Conservation (phyloP, 2,888 invertebrate species). For the Eristalis tenax region DNA sequence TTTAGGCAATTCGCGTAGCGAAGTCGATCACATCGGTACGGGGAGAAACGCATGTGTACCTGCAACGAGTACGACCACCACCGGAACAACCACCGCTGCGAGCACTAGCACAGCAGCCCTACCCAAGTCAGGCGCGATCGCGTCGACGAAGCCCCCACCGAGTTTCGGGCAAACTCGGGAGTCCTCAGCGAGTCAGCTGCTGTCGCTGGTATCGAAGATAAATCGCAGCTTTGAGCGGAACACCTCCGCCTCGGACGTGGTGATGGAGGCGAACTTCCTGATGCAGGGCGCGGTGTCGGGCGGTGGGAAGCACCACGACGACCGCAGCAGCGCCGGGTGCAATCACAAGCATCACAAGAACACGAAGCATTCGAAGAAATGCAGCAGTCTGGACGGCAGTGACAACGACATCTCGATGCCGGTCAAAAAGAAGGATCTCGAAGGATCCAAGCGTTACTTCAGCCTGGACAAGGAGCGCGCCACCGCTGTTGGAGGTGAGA, state of each 20-base stretch:
- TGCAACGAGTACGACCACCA: constrained; percentile 29
- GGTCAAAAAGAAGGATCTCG: constrained; percentile 69
- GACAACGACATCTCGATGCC: constrained; percentile 61
- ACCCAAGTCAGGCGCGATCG: constrained; percentile 37
- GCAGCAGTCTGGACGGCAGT: constrained; percentile 72
- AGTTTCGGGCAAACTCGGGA: constrained; percentile 59
- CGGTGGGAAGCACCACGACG: constrained; percentile 52
- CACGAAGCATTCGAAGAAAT: constrained; percentile 63
- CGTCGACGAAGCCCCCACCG: constrained; percentile 60
- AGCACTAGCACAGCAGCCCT: constrained; percentile 36
- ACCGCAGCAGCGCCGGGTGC: constrained; percentile 27
- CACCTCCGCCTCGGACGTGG: constrained; percentile 67
- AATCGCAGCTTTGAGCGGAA: constrained; percentile 71
- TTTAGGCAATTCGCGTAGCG: constrained; percentile 73
- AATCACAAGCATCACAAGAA: constrained; percentile 54
- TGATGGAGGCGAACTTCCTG: constrained; percentile 73
- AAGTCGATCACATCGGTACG: constrained; percentile 58
- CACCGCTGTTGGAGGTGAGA: not conserved
- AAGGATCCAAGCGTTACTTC: constrained; percentile 71
- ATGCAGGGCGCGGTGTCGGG: constrained; percentile 48
- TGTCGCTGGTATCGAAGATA: constrained; percentile 67
- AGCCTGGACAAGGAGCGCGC: constrained; percentile 74
- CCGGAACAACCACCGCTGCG: constrained; percentile 34
- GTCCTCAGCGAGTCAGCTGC: constrained; percentile 66
- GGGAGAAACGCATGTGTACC: constrained; percentile 27